Evolutionary conservation across 2,888 invertebrate genomes (phyloP).

Genomic region (Cheilosia impressa): DNA sequence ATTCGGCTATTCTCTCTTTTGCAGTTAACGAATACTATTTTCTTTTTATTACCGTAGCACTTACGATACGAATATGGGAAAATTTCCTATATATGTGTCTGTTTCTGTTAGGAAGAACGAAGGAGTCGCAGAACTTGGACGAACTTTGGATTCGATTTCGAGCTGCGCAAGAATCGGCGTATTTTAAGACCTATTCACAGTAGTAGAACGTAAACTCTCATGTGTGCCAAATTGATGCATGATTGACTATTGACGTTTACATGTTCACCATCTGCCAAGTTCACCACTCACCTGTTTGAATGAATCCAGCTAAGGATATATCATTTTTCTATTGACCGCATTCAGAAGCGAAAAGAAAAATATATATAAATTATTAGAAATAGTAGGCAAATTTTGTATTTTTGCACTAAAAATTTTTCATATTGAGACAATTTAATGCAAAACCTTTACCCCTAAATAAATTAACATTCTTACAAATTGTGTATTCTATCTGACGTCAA

Average conservation of each 20-base stretch:
- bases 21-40: background rate
- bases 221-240: constrained; percentile 16
- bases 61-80: background rate
- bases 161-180: constrained; percentile 9
- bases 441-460: too few relatives aligned
- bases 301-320: too few relatives aligned
- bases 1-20: constrained; percentile 12
- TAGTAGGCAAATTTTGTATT: too few relatives aligned
- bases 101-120: background rate
- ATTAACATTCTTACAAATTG: too few relatives aligned
- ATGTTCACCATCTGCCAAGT: background rate
- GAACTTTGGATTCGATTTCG: background rate
- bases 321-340: too few relatives aligned
- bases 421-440: too few relatives aligned
- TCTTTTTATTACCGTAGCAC: background rate
- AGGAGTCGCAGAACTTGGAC: constrained; percentile 7
- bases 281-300: too few relatives aligned
- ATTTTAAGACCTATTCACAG: background rate
- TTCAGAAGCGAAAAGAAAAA: too few relatives aligned
- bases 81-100: background rate
- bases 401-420: too few relatives aligned
- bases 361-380: too few relatives aligned
- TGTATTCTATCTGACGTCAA: too few relatives aligned
- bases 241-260: constrained; percentile 13
- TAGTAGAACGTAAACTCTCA: background rate